Conservation (phyloP, 2,797 vertebrate species). For the Centroberyx gerrardi region DNA sequence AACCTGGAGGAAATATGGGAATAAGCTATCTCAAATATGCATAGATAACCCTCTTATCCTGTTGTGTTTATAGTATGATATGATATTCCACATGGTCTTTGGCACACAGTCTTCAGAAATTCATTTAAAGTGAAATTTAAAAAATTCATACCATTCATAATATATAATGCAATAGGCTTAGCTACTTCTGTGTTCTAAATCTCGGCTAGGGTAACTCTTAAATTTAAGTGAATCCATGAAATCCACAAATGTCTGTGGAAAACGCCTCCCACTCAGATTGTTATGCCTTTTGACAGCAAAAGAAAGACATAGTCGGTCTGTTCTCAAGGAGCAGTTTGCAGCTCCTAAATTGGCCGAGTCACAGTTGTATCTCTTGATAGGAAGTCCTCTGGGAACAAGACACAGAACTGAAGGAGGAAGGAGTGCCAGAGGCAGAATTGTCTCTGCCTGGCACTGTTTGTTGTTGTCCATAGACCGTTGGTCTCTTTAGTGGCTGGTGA, state of each 20-base stretch:
- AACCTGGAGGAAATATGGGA: constrained; percentile 15
- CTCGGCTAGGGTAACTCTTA: constrained; percentile 30
- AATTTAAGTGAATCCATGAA: constrained; percentile 53
- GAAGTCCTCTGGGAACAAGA: constrained; percentile 55
- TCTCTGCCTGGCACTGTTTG: constrained; percentile 66
- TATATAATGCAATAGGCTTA: constrained; percentile 51
- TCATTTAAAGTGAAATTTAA: constrained; percentile 48
- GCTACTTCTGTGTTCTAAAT: constrained; percentile 42
- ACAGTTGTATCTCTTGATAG: constrained; percentile 54
- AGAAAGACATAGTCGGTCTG: constrained; percentile 61
- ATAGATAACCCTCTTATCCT: constrained; percentile 42
- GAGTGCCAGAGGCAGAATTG: constrained; percentile 42
- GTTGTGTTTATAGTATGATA: constrained; percentile 47
- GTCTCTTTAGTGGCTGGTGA: constrained; percentile 46
- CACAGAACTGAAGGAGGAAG: constrained; percentile 41
- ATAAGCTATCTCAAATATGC: constrained; percentile 28
- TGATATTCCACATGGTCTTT: constrained; percentile 29
- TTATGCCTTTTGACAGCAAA: constrained; percentile 57
- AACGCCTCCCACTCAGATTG: constrained; percentile 59
- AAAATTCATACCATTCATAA: constrained; percentile 44
- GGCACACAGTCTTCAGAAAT: constrained; percentile 28
- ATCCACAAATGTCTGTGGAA: constrained; percentile 53
- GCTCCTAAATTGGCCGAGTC: constrained; percentile 60
- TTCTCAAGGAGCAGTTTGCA: constrained; percentile 58
- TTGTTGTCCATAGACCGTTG: constrained; percentile 53